phyloP scores from a whole-genome alignment of 2,113 vertebrate genomes.

The Spheniscus mendiculus region DNA sequence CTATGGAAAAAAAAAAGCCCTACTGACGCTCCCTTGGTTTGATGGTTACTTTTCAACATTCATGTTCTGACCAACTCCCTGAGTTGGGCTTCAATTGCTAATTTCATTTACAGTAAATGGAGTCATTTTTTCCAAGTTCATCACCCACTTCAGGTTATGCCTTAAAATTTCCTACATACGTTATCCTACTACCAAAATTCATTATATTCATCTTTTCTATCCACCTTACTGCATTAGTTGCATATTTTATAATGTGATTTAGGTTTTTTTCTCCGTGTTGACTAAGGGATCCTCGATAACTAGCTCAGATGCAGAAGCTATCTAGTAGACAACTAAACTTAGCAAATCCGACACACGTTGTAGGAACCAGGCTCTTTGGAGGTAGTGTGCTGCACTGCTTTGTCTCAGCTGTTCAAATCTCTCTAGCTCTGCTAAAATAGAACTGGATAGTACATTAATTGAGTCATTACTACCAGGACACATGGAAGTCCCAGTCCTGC shows the following conservation, averaged over 20 bases:
- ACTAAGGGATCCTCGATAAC: not conserved
- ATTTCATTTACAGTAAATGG: not conserved
- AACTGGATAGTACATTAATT: not conserved
- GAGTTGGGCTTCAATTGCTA: not conserved
- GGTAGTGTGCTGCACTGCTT: not conserved
- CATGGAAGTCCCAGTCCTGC: not conserved
- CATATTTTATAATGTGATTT: not conserved
- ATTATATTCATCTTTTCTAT: not conserved
- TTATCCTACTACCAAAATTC: not conserved
- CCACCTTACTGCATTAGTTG: not conserved
- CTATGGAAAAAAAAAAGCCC: not conserved
- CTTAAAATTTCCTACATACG: accelerated
- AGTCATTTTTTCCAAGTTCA: not conserved
- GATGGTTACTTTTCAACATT: not conserved
- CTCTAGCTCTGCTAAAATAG: not conserved
- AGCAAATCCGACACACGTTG: not conserved
- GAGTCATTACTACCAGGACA: not conserved
- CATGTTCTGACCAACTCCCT: not conserved
- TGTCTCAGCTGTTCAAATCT: not conserved
- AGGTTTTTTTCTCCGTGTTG: not conserved
- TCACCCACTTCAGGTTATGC: not conserved
- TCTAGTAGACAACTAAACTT: not conserved
- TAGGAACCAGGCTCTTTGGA: not conserved
- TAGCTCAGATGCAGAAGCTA: not conserved
- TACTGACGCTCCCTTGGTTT: not conserved